Percentiles rank a stretch among this genome's conserved stretches.
Evolutionary conservation across 1,140 invertebrate species (phyloP).

Genomic region (Bacillus rossius): DNA sequence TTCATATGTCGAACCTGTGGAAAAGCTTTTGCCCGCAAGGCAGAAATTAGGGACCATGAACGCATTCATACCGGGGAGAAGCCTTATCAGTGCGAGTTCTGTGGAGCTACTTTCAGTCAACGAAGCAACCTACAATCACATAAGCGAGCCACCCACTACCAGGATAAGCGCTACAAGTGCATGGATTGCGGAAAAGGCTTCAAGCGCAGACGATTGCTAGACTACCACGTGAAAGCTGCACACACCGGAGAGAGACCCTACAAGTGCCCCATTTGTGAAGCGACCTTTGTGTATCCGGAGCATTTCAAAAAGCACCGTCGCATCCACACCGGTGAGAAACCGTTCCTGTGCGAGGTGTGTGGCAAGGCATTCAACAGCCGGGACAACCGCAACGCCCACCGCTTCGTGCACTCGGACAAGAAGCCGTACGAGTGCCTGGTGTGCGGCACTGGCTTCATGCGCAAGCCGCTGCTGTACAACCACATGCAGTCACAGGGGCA

Average conservation of each 20-base stretch:
- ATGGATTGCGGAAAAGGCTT: constrained; percentile 64
- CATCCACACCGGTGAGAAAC: constrained; percentile 74
- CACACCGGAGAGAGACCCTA: constrained; percentile 75
- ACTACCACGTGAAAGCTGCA: constrained; percentile 75
- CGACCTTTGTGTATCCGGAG: constrained; percentile 77
- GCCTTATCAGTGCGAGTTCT: constrained; percentile 75
- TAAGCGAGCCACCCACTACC: constrained; percentile 68
- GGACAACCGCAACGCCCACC: constrained; percentile 79
- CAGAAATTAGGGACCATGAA: constrained; percentile 71
- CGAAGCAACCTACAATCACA: constrained; percentile 75
- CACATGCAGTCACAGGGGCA: constrained; percentile 69
- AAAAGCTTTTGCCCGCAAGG: constrained; percentile 67
- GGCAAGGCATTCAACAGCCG: constrained; percentile 78
- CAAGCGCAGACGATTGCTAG: constrained; percentile 63
- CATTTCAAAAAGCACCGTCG: constrained; percentile 77
- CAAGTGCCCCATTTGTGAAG: constrained; percentile 63
- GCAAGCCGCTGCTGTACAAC: constrained; percentile 70
- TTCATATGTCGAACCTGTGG: constrained; percentile 62
- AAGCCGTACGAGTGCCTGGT: constrained; percentile 80
- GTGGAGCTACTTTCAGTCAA: constrained; percentile 70
- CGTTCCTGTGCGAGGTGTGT: constrained; percentile 77
- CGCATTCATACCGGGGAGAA: constrained; percentile 82
- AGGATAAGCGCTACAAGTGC: constrained; percentile 68
- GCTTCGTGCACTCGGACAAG: constrained; percentile 78
- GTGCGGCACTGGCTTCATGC: constrained; percentile 76